Base-by-base conservation (phyloP, 2,888 invertebrate genomes). In the Colletes collaris region DNA sequence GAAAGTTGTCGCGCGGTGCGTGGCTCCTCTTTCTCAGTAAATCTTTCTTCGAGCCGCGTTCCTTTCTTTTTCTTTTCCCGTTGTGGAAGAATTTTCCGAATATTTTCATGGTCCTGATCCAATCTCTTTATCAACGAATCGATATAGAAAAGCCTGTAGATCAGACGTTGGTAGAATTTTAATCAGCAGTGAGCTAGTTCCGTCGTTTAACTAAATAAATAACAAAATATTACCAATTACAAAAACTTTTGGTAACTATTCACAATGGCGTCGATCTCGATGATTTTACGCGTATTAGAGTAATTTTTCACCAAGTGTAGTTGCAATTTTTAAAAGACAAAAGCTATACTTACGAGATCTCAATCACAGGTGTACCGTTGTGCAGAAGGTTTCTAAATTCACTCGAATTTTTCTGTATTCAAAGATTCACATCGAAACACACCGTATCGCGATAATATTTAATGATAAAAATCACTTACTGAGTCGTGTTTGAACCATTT, bases 1-100 rank as follows among this genome's bases (percentile, higher is more conserved):
- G 78, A 8, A 78, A 80, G 35, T 56, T 68, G 50, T 80, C 79
- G n/a, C 56, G 78, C 4, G 65, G n/a, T 16, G 60, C 13, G 4
- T 62, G 55, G 1, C 19, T 68, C 35, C 65, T 73, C 19, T 52
- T 78, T 68, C 27, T 78, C 10, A 60, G 7, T 0, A 64, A 44
- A 35, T 16, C 19, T 7, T 37, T 79, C 13, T 69, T 79, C 8
- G 72, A 50, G 27, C 58, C 77, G 0, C 56, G 50, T 37, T 69
- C 60, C 59, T 53, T 80, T 40, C 49, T 78, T 68, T 62, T 80
- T 27, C 52, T 73, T 37, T 73, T 78, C 0, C 56, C 68, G 0
- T 35, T 55, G 27, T 27, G 74, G 52, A 80, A 79, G n/a, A 80
- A 52, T 69, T 66, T 66, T 0, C 60, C 13, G 37, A 80, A 68